Evolutionary conservation across 2,888 invertebrate genomes (phyloP).

Genomic region (Torymus aiolomorphi): DNA sequence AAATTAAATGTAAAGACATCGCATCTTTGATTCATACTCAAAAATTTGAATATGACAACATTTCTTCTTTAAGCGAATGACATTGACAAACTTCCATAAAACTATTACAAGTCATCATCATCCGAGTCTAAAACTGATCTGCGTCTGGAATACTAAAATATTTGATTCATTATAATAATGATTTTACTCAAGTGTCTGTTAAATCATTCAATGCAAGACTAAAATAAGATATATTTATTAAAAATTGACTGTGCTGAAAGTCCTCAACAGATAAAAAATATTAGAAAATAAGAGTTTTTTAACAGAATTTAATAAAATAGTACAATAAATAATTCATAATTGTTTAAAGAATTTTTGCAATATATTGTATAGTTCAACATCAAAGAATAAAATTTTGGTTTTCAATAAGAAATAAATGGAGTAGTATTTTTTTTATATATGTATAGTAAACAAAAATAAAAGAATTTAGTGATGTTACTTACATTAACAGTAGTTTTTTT

Average conservation of each 20-base stretch:
- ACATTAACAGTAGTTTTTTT: constrained; percentile 86
- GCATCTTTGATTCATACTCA: constrained; percentile 16
- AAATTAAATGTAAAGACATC: constrained; percentile 8
- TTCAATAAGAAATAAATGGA: not conserved
- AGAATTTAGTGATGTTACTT: constrained; percentile 59
- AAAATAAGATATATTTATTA: not conserved
- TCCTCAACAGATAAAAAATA: not conserved
- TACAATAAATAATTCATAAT: too few relatives aligned
- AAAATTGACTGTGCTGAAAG: not conserved
- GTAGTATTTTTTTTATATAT: too few relatives aligned
- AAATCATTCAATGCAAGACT: constrained; percentile 17
- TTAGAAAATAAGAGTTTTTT: not conserved
- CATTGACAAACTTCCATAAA: constrained; percentile 5
- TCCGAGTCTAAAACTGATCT: constrained; percentile 92
- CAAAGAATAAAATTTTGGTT: too few relatives aligned
- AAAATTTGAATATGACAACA: not conserved
- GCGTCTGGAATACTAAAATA: constrained; percentile 87
- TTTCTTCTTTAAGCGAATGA: constrained; percentile 1
- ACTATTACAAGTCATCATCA: constrained; percentile 75
- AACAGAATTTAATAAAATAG: too few relatives aligned
- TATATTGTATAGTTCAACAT: too few relatives aligned
- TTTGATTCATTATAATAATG: constrained; percentile 12
- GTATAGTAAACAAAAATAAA: too few relatives aligned
- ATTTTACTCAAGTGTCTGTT: constrained; percentile 8
- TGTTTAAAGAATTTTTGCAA: too few relatives aligned